These are phyloP conservation scores for Pollenia amentaria DNA, from an alignment of 2,888 invertebrate species.

Conservation along the genomic window DNA sequence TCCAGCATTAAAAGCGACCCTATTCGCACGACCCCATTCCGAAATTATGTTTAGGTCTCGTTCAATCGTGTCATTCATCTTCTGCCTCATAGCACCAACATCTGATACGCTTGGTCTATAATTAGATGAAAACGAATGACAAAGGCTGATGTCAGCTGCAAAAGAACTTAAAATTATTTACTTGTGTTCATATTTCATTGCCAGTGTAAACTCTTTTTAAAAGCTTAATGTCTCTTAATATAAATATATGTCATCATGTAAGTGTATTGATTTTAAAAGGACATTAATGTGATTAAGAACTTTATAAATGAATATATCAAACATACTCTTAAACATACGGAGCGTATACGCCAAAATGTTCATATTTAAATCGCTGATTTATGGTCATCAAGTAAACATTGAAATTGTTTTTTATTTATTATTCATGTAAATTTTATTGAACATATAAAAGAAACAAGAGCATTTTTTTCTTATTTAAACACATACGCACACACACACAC, in stretches of 20 bases:
- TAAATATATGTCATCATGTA: constrained; percentile 8
- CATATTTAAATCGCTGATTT: constrained; percentile 64
- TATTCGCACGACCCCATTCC: too few relatives aligned
- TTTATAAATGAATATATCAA: constrained; percentile 42
- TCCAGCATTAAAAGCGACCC: too few relatives aligned
- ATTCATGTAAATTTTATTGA: constrained; percentile 22
- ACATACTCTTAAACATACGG: neutral
- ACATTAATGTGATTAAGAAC: constrained; percentile 63
- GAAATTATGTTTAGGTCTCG: too few relatives aligned
- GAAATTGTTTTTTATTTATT: constrained; percentile 25
- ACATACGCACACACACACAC: too few relatives aligned
- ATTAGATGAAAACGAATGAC: too few relatives aligned
- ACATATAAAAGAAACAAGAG: neutral
- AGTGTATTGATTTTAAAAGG: constrained; percentile 39
- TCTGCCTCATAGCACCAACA: too few relatives aligned
- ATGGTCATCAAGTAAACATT: constrained; percentile 46
- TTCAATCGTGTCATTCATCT: too few relatives aligned
- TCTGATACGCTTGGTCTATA: too few relatives aligned
- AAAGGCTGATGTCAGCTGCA: too few relatives aligned
- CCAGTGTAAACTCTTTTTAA: constrained; percentile 25
- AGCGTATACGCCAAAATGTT: neutral
- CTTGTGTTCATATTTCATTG: neutral
- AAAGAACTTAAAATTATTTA: too few relatives aligned
- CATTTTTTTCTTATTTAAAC: neutral
- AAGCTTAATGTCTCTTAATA: neutral